Conservation (phyloP, 2,888 invertebrate species). For the Pherbina coryleti region DNA sequence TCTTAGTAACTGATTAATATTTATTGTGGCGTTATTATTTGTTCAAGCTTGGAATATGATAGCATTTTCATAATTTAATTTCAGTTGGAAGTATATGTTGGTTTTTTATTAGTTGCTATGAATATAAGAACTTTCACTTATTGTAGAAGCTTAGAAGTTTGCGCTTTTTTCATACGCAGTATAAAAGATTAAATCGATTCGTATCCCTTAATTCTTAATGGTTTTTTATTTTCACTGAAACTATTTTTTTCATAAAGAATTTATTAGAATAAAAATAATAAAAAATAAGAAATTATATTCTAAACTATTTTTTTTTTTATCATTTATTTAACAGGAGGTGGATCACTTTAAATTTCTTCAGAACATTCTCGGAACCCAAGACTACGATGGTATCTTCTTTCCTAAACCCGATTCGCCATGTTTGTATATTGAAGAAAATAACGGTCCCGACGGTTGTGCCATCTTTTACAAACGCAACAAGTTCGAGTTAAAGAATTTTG, state of each 20-base stretch:
- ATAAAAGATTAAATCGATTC: not conserved
- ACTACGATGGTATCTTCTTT: constrained; percentile 78
- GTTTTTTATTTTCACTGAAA: not conserved
- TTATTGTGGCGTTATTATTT: no score
- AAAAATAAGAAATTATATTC: not conserved
- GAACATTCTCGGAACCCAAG: constrained; percentile 74
- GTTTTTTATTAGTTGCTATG: no score
- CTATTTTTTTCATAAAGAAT: not conserved
- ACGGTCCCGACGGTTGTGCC: constrained; percentile 85
- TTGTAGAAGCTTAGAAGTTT: no score
- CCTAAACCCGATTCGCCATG: constrained; percentile 85
- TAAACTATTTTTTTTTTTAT: not conserved
- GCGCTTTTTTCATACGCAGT: no score
- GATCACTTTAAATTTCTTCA: constrained; percentile 81
- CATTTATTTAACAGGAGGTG: constrained; percentile 73
- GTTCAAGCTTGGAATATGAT: no score
- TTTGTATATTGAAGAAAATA: constrained; percentile 78
- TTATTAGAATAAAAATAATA: no score
- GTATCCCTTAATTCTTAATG: no score
- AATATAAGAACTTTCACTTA: no score
- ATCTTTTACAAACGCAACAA: constrained; percentile 78
- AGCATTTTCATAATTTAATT: no score
- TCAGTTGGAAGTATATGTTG: no score
- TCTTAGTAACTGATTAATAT: no score
- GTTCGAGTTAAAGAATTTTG: constrained; percentile 73